Base-by-base conservation (phyloP, 1,140 invertebrate species). In the Heliconius eleuchia region DNA sequence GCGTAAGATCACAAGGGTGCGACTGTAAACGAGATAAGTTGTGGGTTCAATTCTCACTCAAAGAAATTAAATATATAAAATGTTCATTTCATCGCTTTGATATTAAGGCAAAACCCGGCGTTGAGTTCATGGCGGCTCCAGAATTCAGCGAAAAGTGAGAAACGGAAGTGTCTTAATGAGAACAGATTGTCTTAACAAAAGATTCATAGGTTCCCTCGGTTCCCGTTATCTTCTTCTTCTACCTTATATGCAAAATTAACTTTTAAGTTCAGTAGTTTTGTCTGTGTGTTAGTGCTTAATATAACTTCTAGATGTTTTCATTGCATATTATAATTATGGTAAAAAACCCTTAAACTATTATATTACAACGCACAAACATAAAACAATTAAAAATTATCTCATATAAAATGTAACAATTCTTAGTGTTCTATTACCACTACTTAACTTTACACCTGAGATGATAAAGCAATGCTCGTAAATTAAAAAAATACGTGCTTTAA, bases 401-500 rank as follows among this genome's bases (percentile, higher is more conserved):
- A 75, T 71, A 71, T 42, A 46, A 76, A 11, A 23, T n/a, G 23
- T 75, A 27, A 42, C 57, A 46, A 16, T 60, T 76, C n/a, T 46
- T 6, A 66, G 71, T 46, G 60, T 39, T 46, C n/a, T 42, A 73
- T 73, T 34, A 66, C 39, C 6, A 8, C 16, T 34, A 8, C 16
- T 46, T 19, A 16, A 60, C 46, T 72, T 34, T 72, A 23, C 55
- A 76, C 78, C 60, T 73, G 78, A 46, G 50, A 16, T 46, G 74
- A 81, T 77, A 81, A 77, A 30, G 42, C 52, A 77, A 78, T 50
- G 46, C 3, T 13, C 3, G 70, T 57, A 34, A 75, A 57, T 73
- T 75, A 70, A 50, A 71, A 78, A 81, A 71, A 37, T 89, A 92
- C 91, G 91, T 92, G 91, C 89, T 81, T 85, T 73, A 74, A 80